Evolutionary conservation across 1,140 invertebrate species (phyloP).

Genomic region (Nephotettix cincticeps): DNA sequence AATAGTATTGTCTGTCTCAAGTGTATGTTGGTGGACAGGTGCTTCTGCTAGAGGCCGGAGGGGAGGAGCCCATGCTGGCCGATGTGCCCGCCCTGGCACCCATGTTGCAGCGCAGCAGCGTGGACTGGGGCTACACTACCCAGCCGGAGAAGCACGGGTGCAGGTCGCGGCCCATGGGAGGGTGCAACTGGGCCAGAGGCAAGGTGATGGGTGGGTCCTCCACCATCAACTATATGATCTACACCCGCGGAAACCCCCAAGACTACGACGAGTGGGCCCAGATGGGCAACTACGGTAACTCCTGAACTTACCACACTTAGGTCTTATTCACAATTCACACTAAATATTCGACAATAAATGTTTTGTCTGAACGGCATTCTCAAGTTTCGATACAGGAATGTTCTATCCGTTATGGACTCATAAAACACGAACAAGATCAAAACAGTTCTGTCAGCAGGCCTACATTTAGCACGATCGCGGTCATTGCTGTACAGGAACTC

Average conservation of each 20-base stretch:
- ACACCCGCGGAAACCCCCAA: conserved; percentile 66
- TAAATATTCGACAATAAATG: too few relatives aligned
- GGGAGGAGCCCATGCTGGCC: conserved; percentile 68
- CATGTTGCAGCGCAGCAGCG: conserved; percentile 52
- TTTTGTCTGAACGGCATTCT: too few relatives aligned
- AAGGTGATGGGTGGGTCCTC: conserved; percentile 69
- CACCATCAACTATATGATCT: conserved; percentile 72
- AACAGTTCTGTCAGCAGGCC: too few relatives aligned
- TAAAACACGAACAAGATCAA: too few relatives aligned
- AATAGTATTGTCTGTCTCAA: too few relatives aligned
- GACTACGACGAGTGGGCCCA: conserved; percentile 67
- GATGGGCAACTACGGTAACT: conserved; percentile 52
- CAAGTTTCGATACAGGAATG: too few relatives aligned
- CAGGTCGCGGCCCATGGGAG: conserved; percentile 43
- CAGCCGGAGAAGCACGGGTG: conserved; percentile 53
- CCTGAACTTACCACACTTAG: too few relatives aligned
- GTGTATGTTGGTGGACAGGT: conserved; percentile 47
- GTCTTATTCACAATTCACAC: too few relatives aligned
- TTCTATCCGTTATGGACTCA: too few relatives aligned
- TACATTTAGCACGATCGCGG: too few relatives aligned
- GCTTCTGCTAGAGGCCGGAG: conserved; percentile 73
- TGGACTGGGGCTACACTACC: conserved; percentile 61
- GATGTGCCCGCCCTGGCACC: conserved; percentile 64
- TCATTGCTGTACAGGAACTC: too few relatives aligned
- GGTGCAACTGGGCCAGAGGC: conserved; percentile 60